Evolutionary conservation across 2,888 invertebrate species (phyloP).

Genomic region (Drosophila longiperda): DNA sequence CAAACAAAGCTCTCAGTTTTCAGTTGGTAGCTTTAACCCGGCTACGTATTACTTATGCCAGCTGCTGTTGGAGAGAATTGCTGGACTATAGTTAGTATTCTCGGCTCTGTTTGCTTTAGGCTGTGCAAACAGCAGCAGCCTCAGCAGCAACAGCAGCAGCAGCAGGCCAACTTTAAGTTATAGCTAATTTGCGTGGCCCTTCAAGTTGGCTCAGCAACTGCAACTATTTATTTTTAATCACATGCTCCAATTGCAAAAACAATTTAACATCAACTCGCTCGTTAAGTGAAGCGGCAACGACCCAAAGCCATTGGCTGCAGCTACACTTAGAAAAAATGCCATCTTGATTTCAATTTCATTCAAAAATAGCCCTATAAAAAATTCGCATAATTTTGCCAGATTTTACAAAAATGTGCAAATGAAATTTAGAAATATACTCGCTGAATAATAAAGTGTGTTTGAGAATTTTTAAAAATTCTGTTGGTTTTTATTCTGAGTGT

Average conservation of each 20-base stretch:
- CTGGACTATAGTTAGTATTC: neutral
- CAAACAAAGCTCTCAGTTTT: constrained; percentile 50
- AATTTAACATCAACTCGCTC: constrained; percentile 80
- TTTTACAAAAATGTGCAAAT: neutral
- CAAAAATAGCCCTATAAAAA: too few species aligned
- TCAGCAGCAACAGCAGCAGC: constrained; percentile 2
- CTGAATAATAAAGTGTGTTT: neutral
- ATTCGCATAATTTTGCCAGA: neutral
- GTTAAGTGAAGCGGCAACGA: constrained; percentile 75
- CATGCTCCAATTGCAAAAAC: constrained; percentile 81
- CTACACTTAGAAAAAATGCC: constrained; percentile 2
- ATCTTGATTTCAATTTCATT: too few species aligned
- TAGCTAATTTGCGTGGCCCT: constrained; percentile 71
- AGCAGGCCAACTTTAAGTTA: constrained; percentile 54
- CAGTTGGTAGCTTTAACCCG: constrained; percentile 24
- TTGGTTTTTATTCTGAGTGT: neutral
- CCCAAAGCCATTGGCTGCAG: constrained; percentile 58
- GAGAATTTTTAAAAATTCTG: neutral
- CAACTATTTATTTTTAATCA: constrained; percentile 78
- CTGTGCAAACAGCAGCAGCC: constrained; percentile 32
- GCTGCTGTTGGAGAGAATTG: constrained; percentile 39
- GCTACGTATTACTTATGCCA: constrained; percentile 66
- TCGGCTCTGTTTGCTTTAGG: constrained; percentile 40
- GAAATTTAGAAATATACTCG: neutral
- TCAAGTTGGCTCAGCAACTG: constrained; percentile 49